Conservation (phyloP, 2,113 vertebrate genomes). For the Sander lucioperca region DNA sequence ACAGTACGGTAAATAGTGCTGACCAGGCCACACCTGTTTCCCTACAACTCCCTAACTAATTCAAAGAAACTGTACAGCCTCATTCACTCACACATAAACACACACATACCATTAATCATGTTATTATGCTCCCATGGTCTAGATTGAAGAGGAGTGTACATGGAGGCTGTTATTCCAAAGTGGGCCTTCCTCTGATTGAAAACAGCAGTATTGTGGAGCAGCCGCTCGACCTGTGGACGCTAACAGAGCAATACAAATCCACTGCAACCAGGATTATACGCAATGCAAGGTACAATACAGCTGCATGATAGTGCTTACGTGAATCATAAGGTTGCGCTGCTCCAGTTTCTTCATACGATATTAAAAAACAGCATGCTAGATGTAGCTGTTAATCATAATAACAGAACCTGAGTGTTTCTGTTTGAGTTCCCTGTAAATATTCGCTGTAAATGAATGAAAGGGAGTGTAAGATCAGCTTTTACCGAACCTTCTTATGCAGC, state of each 20-base stretch:
- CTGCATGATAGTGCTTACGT: not conserved
- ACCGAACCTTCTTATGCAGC: not conserved
- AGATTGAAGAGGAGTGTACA: slow-evolving; percentile 64
- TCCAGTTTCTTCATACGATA: not conserved
- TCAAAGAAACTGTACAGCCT: no score
- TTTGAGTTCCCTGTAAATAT: not conserved
- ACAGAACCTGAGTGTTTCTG: not conserved
- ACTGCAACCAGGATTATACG: slow-evolving; percentile 85
- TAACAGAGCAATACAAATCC: slow-evolving; percentile 84
- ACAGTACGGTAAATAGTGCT: not conserved
- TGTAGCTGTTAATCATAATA: not conserved
- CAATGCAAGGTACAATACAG: slow-evolving; percentile 84
- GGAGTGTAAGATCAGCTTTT: not conserved
- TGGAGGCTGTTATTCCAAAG: slow-evolving; percentile 84
- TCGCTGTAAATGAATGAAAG: not conserved
- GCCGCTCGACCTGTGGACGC: slow-evolving; percentile 88
- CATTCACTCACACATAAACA: not conserved
- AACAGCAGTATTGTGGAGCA: slow-evolving; percentile 90
- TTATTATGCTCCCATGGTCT: slow-evolving; percentile 33
- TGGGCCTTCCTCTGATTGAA: slow-evolving; percentile 93
- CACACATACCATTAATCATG: not conserved
- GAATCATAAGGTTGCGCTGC: not conserved
- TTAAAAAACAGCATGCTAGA: not conserved
- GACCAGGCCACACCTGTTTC: not conserved
- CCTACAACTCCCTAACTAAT: not conserved